A percentile compares a stretch with the other conserved stretches of the same genome.
Conservation (phyloP, 2,888 invertebrate species). For the Lasioglossum villosulum region DNA sequence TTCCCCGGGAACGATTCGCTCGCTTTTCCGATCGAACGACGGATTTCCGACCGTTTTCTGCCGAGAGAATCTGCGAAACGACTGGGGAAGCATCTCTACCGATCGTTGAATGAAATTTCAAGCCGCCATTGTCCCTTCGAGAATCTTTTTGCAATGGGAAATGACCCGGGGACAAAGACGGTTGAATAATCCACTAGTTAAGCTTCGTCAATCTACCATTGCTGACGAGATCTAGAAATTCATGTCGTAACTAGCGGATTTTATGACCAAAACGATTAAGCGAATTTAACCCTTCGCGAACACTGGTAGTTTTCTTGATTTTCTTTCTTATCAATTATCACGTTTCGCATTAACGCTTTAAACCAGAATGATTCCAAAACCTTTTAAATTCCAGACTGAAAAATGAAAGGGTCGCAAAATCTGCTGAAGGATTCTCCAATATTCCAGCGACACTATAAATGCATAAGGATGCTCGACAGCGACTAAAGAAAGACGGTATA, state of each 20-base stretch:
- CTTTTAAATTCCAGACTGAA: neutral
- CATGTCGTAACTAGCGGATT: neutral
- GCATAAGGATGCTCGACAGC: neutral
- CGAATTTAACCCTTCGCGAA: no score
- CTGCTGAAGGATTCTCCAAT: neutral
- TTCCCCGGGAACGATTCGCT: neutral
- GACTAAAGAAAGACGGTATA: neutral
- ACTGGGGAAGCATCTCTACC: neutral
- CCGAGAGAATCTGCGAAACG: neutral
- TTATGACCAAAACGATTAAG: neutral
- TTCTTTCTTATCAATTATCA: no score
- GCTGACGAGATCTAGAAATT: neutral
- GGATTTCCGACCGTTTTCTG: conserved; percentile 3
- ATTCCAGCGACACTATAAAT: neutral
- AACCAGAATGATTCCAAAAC: no score
- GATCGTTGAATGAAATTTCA: neutral
- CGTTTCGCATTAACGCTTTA: no score
- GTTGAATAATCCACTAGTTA: neutral
- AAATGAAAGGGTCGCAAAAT: neutral
- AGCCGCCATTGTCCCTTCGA: neutral
- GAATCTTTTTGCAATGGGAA: neutral
- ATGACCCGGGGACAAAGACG: neutral
- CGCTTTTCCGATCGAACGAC: neutral
- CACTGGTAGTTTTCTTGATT: no score
- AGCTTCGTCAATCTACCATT: neutral